Base-by-base conservation (phyloP, 2,797 vertebrate genomes). In the Betta splendens region DNA sequence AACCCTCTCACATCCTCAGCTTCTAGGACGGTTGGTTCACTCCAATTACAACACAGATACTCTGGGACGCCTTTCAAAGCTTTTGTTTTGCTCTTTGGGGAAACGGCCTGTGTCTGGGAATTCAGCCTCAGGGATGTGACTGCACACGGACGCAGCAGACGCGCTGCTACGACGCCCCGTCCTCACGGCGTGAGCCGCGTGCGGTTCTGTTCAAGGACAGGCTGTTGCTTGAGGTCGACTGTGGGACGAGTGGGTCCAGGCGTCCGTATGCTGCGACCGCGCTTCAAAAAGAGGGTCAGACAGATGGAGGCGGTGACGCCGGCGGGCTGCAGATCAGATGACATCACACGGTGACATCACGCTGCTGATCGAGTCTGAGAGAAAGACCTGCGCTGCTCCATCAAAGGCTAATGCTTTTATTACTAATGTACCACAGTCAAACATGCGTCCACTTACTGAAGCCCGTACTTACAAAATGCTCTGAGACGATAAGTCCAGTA, bases 251-350 rank as follows among this genome's bases (percentile, higher is more conserved):
- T 38, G 51, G 51, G 60, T 52, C 55, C 54, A 49, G 52, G 42
- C 45, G 57, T 75, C 81, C 80, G 69, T 85, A 83, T 88, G 82
- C 56, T 84, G 79, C 65, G 76, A 78, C 71, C 3, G 25, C 64
- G 48, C 78, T 87, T 87, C 79, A 83, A 72, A 87, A 53, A 73
- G 67, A 68, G 68, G 81, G 75, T 76, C 72, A 32, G 74, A 80
- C 86, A 87, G 85, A 87, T 85, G 89, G 85, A 79, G 50, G 6
- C 51, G 2, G 37, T 33, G 60, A 72, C 68, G 63, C 74, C 3
- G 33, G 10, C 40, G 5, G 77, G 72, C 68, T 54, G 26, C 45
- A 13, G 38, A 69, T 79, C 69, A 69, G 33, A 72, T 48, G 22
- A 21, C 52, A 7, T 51, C 58, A 31, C 69, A 43, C 15, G 36